Conservation (phyloP, 1,140 invertebrate species). For the Drosophila sulfurigaster region DNA sequence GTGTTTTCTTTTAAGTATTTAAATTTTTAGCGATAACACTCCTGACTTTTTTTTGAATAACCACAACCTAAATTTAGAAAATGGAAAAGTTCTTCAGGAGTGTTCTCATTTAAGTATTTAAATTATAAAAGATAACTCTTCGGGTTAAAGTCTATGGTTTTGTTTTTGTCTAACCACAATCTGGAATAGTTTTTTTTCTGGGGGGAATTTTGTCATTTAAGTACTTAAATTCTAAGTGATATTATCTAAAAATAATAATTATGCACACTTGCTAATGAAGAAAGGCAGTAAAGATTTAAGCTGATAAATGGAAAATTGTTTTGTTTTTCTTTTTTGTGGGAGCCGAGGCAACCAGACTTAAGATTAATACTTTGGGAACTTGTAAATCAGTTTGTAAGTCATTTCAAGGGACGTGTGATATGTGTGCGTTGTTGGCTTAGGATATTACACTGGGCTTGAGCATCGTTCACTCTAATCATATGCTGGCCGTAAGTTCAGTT, state of each 20-base stretch:
- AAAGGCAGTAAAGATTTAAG: slow-evolving; percentile 50
- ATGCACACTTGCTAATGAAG: slow-evolving; percentile 39
- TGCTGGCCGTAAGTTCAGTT: slow-evolving; percentile 22
- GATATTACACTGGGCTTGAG: slow-evolving; percentile 69
- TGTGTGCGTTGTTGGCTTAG: slow-evolving; percentile 69
- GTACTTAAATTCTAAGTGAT: slow-evolving; percentile 28
- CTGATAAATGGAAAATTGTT: slow-evolving; percentile 56
- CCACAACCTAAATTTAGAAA: slow-evolving; percentile 34
- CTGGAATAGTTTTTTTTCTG: no score
- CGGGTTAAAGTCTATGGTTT: neutral
- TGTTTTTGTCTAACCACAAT: neutral
- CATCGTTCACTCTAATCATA: slow-evolving; percentile 32
- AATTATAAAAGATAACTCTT: slow-evolving; percentile 7
- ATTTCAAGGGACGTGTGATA: slow-evolving; percentile 68
- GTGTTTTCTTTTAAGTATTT: no score
- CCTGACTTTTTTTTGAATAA: neutral
- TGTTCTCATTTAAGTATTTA: slow-evolving; percentile 13
- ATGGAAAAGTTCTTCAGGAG: slow-evolving; percentile 31
- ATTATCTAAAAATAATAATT: slow-evolving; percentile 39
- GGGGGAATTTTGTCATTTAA: neutral
- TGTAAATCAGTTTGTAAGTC: slow-evolving; percentile 49
- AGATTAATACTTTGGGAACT: slow-evolving; percentile 79
- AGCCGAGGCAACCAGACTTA: slow-evolving; percentile 53
- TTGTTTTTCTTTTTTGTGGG: slow-evolving; percentile 22
- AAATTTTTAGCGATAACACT: no score